phyloP scores from a whole-genome alignment of 2,113 vertebrate species.

The Hyaena hyaena region DNA sequence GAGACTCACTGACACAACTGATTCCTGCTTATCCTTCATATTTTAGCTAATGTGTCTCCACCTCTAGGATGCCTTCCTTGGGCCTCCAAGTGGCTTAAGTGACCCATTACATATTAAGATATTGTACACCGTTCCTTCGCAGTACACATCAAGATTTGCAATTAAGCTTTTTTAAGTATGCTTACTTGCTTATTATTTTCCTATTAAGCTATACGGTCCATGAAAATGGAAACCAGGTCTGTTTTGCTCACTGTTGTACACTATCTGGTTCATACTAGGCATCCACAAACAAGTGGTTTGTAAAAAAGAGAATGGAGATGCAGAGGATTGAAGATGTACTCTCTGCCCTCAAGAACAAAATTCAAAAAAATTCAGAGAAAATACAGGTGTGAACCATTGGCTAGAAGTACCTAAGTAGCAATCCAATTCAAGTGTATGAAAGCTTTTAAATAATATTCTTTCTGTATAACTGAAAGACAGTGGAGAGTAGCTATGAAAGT shows the following conservation, averaged over 20 bases:
- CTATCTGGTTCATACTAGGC: not conserved
- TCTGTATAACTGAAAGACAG: not conserved
- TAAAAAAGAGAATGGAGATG: not conserved
- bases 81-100: not conserved
- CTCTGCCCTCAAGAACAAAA: not conserved
- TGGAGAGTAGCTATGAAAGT: not conserved
- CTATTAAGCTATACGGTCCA: not conserved
- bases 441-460: not conserved
- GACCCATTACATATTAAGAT: not conserved
- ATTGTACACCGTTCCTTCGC: not conserved
- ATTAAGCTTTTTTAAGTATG: not conserved
- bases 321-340: not conserved
- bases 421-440: not conserved
- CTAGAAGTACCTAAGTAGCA: conserved; percentile 11
- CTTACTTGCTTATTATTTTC: conserved; percentile 23
- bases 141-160: not conserved
- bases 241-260: not conserved
- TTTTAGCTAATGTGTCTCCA: not conserved
- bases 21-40: not conserved
- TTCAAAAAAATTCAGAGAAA: conserved; percentile 7
- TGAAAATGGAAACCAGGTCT: not conserved
- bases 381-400: not conserved
- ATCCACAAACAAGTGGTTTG: not conserved
- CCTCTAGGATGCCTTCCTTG: not conserved
- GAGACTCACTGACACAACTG: not conserved